Percentiles rank a stretch among this genome's conserved stretches.
These are phyloP conservation scores for Amphilophus citrinellus DNA, from an alignment of 2,113 vertebrate genomes.

Conservation along the genomic window DNA sequence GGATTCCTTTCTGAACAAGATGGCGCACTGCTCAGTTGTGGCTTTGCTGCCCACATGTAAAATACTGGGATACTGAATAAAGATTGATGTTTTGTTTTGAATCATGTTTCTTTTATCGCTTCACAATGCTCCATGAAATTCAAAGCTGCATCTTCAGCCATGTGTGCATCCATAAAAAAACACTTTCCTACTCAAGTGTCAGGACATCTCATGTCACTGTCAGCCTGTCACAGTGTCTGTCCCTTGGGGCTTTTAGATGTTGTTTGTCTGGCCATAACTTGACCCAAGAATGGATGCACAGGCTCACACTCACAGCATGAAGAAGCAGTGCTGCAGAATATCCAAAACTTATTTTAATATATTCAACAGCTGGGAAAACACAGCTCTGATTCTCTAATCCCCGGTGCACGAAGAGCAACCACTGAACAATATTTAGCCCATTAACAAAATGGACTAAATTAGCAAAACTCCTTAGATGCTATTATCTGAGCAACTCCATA, in stretches of 20 bases:
- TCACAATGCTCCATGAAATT: slow-evolving; percentile 16
- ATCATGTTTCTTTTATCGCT: neutral
- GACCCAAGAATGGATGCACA: slow-evolving; percentile 9
- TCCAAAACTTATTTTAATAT: neutral
- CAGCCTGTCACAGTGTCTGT: slow-evolving; percentile 10
- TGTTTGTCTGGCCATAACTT: slow-evolving; percentile 35
- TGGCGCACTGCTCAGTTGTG: neutral
- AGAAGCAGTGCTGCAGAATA: neutral
- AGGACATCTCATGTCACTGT: slow-evolving; percentile 38
- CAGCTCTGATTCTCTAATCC: neutral
- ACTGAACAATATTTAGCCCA: neutral
- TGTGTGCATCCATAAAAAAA: slow-evolving; percentile 11
- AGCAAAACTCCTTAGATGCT: neutral
- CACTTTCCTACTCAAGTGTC: slow-evolving; percentile 31
- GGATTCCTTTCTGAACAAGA: neutral
- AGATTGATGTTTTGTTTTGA: slow-evolving; percentile 19
- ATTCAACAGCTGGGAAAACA: neutral
- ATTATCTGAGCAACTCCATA: neutral
- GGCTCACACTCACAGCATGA: neutral
- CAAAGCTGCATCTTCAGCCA: slow-evolving; percentile 2
- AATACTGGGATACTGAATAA: slow-evolving; percentile 1
- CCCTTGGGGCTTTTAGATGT: slow-evolving; percentile 19
- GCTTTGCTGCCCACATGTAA: neutral
- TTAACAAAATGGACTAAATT: neutral
- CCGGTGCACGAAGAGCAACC: neutral